A percentile compares a stretch with the other conserved stretches of the same genome.
Evolutionary conservation across 2,113 vertebrate species (phyloP).

Genomic region (Pygoscelis antarcticus): DNA sequence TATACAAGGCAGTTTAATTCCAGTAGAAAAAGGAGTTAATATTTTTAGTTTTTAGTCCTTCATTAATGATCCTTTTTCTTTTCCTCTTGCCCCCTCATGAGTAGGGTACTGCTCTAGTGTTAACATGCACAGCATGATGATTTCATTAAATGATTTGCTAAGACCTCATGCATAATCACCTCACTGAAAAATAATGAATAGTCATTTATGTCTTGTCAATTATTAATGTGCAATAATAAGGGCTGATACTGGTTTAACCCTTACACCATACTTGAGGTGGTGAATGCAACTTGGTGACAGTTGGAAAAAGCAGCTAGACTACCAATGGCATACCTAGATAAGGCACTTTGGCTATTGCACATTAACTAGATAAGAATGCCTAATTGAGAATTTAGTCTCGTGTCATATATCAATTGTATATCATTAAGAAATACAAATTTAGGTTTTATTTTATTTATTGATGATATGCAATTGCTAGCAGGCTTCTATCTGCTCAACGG

Average conservation of each 20-base stretch:
- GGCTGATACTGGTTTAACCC: neutral
- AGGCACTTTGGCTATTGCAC: neutral
- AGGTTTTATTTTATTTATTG: neutral
- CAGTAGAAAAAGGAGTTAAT: neutral
- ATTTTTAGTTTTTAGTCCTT: neutral
- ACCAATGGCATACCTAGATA: neutral
- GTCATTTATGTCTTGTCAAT: neutral
- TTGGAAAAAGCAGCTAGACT: neutral
- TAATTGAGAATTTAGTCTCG: neutral
- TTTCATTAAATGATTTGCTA: neutral
- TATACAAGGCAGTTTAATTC: neutral
- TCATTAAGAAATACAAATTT: neutral
- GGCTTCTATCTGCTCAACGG: neutral
- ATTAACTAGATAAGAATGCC: neutral
- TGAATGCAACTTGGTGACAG: neutral
- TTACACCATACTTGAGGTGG: neutral
- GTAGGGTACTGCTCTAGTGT: neutral
- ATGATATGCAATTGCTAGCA: neutral
- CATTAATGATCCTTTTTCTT: neutral
- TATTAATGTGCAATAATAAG: neutral
- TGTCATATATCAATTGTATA: neutral
- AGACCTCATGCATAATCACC: neutral
- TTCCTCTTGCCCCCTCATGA: neutral
- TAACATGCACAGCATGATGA: neutral
- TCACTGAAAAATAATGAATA: conserved; percentile 22